Conservation (phyloP, 2,797 vertebrate genomes). For the Ceryle rudis region DNA sequence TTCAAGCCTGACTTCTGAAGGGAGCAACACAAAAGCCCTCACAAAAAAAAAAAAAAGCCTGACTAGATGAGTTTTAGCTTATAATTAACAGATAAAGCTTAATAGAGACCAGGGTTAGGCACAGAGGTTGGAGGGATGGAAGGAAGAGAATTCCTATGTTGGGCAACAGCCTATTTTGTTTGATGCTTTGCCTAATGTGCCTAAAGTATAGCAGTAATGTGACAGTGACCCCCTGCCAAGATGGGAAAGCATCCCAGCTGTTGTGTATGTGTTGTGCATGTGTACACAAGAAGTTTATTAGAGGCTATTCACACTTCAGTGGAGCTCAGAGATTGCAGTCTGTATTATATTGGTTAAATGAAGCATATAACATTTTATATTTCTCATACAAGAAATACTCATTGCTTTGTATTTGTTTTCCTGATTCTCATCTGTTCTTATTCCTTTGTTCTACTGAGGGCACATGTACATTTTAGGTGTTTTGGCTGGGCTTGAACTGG, state of each 20-base stretch:
- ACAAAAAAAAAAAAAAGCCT: not conserved
- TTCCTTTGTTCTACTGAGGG: not conserved
- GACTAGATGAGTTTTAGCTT: not conserved
- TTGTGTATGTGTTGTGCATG: constrained; percentile 60
- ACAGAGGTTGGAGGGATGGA: not conserved
- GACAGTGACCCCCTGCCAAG: constrained; percentile 60
- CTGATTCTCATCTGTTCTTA: constrained; percentile 30
- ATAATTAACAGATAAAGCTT: not conserved
- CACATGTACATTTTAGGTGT: not conserved
- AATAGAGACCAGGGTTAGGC: not conserved
- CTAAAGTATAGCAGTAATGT: constrained; percentile 22
- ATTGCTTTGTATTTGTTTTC: constrained; percentile 47
- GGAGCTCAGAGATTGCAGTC: constrained; percentile 43
- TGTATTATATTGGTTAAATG: constrained; percentile 55
- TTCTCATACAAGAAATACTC: constrained; percentile 26
- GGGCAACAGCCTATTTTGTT: not conserved
- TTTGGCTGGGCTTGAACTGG: not conserved
- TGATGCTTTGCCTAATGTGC: constrained; percentile 37
- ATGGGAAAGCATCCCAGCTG: constrained; percentile 53
- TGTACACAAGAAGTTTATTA: constrained; percentile 67
- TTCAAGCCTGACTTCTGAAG: not conserved
- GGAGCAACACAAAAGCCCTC: not conserved
- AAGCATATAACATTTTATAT: constrained; percentile 46
- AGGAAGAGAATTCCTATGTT: not conserved
- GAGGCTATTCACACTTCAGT: constrained; percentile 57